Evolutionary conservation across 2,797 vertebrate species (phyloP).

Genomic region (Helarctos malayanus): DNA sequence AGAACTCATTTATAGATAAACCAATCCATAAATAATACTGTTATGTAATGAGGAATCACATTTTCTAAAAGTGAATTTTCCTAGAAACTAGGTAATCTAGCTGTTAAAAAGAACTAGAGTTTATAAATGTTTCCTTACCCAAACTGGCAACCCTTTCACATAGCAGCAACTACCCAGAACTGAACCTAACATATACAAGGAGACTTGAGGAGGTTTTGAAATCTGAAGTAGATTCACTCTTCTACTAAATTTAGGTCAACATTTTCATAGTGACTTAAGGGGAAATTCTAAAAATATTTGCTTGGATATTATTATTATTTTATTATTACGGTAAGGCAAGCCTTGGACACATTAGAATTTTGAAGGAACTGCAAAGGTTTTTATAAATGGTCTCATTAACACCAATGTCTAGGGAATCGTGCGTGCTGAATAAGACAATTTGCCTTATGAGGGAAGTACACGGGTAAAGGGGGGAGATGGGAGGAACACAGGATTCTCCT

Average conservation of each 20-base stretch:
- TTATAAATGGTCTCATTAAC: slow-evolving; percentile 6
- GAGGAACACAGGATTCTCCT: neutral
- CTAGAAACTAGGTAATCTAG: neutral
- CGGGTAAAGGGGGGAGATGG: neutral
- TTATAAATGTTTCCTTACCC: slow-evolving; percentile 23
- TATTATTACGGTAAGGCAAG: neutral
- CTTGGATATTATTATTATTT: neutral
- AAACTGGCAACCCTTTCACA: neutral
- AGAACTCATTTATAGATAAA: slow-evolving; percentile 4
- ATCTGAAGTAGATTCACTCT: neutral
- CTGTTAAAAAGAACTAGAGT: neutral
- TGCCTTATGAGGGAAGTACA: neutral
- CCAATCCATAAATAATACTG: neutral
- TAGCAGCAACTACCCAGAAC: neutral
- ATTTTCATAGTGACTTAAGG: neutral
- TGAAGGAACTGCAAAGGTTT: slow-evolving; percentile 6
- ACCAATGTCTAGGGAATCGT: neutral
- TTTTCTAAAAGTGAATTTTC: slow-evolving; percentile 12
- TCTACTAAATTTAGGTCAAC: neutral
- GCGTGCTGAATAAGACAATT: neutral
- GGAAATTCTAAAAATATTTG: neutral
- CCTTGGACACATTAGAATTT: neutral
- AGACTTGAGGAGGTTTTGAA: neutral
- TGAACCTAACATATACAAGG: neutral
- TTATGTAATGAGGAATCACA: neutral